Percentiles rank a stretch among this genome's conserved stretches.
phyloP scores from a whole-genome alignment of 1,140 invertebrate species.

The Lerema accius region DNA sequence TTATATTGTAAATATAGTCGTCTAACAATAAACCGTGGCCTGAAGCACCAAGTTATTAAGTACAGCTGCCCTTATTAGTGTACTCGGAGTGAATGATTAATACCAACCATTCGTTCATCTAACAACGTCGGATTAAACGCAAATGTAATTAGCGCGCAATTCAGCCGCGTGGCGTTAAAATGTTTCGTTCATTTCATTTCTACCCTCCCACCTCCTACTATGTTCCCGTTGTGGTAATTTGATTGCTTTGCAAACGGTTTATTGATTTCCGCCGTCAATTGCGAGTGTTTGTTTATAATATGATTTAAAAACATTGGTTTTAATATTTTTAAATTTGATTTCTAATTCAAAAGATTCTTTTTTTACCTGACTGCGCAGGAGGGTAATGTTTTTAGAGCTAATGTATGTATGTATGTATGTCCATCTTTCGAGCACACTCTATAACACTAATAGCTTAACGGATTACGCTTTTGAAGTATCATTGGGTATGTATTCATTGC shows the following conservation, averaged over 20 bases:
- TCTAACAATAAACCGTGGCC: too few relatives aligned
- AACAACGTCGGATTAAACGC: constrained; percentile 47
- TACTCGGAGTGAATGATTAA: constrained; percentile 25
- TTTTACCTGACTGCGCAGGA: too few relatives aligned
- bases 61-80: neutral
- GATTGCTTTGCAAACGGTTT: constrained; percentile 34
- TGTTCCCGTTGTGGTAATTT: constrained; percentile 39
- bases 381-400: too few relatives aligned
- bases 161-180: constrained; percentile 55
- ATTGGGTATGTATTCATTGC: too few relatives aligned
- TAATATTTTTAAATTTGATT: too few relatives aligned
- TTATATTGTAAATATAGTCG: too few relatives aligned
- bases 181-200: constrained; percentile 31
- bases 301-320: too few relatives aligned
- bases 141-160: constrained; percentile 57
- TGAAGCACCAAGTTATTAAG: neutral
- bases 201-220: constrained; percentile 6
- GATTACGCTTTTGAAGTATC: too few relatives aligned
- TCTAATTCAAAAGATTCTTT: too few relatives aligned
- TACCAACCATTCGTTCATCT: constrained; percentile 34
- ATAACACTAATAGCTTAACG: too few relatives aligned
- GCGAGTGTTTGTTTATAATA: neutral
- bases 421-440: too few relatives aligned
- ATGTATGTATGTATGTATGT: too few relatives aligned
- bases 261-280: constrained; percentile 16